These are phyloP conservation scores for Chrysolina americana DNA, from an alignment of 2,888 invertebrate genomes.

Conservation along the genomic window DNA sequence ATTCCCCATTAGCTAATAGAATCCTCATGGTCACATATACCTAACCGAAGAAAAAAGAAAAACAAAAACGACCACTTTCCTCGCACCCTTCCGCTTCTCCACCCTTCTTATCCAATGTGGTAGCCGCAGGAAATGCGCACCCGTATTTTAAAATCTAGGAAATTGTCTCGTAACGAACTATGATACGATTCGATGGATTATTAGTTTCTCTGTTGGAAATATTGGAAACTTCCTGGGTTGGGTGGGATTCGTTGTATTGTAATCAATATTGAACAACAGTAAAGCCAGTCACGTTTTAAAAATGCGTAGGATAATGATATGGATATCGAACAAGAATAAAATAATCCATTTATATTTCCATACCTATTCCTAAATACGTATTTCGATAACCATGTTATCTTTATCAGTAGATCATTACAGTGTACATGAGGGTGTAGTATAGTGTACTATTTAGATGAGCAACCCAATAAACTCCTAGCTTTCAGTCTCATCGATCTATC, in stretches of 20 bases:
- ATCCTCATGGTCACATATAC: constrained; percentile 40
- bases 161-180: background rate
- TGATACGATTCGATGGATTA: constrained; percentile 10
- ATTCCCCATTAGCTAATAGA: constrained; percentile 62
- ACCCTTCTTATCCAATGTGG: constrained; percentile 16
- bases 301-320: no score
- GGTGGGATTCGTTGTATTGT: background rate
- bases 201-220: background rate
- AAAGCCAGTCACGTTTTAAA: no score
- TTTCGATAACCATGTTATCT: no score
- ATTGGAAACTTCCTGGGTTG: constrained; percentile 1
- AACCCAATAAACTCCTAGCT: no score
- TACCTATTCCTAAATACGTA: no score
- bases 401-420: no score
- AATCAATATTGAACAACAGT: background rate
- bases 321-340: no score
- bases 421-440: no score
- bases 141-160: background rate
- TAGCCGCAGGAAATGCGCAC: background rate
- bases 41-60: constrained; percentile 40
- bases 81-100: constrained; percentile 14
- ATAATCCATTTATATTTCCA: no score
- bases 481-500: no score
- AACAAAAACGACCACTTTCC: constrained; percentile 29
- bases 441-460: no score